Percentiles rank a stretch among this genome's conserved stretches.
Conservation (phyloP, 2,888 invertebrate genomes). For the Salpingus planirostris region DNA sequence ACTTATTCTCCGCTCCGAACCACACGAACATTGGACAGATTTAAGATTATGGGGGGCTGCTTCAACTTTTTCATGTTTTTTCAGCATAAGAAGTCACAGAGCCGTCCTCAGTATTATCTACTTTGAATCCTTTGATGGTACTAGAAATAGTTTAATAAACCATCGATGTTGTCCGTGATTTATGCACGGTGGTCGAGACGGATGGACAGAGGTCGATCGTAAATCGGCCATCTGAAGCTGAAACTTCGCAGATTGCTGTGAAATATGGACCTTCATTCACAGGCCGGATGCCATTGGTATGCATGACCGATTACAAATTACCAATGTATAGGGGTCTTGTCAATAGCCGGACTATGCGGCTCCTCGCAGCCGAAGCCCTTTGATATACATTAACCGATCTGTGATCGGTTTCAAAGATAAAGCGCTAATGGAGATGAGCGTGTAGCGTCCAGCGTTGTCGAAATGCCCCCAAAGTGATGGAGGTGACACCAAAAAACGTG, state of each 20-base stretch:
- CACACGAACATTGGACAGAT: no score
- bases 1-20: no score
- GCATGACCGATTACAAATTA: constrained; percentile 34
- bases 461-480: no score
- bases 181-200: constrained; percentile 11
- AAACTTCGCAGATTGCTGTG: constrained; percentile 37
- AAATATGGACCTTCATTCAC: constrained; percentile 40
- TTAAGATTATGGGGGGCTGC: no score
- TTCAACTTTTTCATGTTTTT: no score
- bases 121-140: no score
- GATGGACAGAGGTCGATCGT: constrained; percentile 33
- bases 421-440: no score
- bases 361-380: background rate
- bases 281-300: constrained; percentile 32
- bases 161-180: constrained; percentile 8
- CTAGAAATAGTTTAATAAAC: constrained; percentile 12
- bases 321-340: constrained; percentile 22
- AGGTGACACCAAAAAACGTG: no score
- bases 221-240: constrained; percentile 39
- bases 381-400: background rate
- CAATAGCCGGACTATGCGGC: constrained; percentile 5
- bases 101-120: no score
- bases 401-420: no score
- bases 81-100: no score
- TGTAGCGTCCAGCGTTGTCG: no score